phyloP scores from a whole-genome alignment of 2,113 vertebrate genomes.

The Typhlomys cinereus region DNA sequence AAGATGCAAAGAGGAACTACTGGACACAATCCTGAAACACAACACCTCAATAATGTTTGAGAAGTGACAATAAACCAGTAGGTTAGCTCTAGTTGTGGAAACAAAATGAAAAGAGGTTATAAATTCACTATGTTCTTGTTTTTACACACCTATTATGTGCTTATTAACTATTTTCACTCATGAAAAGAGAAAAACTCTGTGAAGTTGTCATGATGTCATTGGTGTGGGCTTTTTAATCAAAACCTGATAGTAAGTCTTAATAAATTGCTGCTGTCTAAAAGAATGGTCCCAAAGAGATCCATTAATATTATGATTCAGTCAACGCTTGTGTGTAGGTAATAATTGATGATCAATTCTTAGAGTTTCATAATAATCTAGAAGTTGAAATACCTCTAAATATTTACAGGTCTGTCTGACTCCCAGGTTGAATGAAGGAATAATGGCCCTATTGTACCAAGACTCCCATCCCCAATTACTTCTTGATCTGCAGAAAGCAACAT shows the following conservation, averaged over 20 bases:
- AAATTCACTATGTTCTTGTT: neutral
- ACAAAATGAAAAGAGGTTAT: neutral
- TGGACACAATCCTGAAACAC: neutral
- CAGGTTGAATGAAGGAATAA: slow-evolving; percentile 33
- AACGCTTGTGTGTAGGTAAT: slow-evolving; percentile 24
- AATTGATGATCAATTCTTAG: slow-evolving; percentile 55
- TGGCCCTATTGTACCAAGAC: neutral
- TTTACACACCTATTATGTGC: neutral
- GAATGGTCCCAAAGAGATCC: slow-evolving; percentile 26
- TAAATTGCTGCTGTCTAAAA: slow-evolving; percentile 46
- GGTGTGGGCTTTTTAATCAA: slow-evolving; percentile 15
- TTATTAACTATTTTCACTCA: neutral
- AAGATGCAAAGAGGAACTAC: neutral
- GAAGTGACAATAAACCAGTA: neutral
- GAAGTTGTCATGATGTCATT: neutral
- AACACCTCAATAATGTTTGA: neutral
- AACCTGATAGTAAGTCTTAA: neutral
- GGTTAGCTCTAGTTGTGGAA: neutral
- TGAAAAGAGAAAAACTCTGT: neutral
- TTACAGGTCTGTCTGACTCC: neutral
- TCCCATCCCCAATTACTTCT: slow-evolving; percentile 25
- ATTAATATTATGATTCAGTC: slow-evolving; percentile 28
- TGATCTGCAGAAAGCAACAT: slow-evolving; percentile 38
- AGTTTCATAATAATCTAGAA: neutral
- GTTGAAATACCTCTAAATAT: slow-evolving; percentile 21